Base-by-base conservation (phyloP, 1,140 invertebrate genomes). In the Aradophagus sp. region DNA sequence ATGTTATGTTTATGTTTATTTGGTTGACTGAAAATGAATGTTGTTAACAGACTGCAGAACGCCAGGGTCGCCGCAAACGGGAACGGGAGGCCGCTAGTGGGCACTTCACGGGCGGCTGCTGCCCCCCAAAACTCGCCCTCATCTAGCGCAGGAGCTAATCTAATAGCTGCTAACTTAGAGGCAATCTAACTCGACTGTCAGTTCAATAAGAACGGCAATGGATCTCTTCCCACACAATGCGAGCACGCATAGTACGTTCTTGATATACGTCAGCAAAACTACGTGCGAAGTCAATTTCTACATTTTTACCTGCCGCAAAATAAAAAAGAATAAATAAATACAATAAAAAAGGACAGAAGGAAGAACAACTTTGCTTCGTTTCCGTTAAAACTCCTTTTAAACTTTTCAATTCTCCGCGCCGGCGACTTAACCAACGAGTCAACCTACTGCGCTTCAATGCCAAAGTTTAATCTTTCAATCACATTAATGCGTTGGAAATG, bases 71-170 rank as follows among this genome's bases (percentile, higher is more conserved):
- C 78, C 84, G 84, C 78, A 86, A 86, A 59, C 84, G 84, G 53
- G 84, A 86, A 69, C 84, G 84, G 63, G 84, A 86, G 77, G 81
- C 81, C 35, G 79, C 81, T 44, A 81, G 81, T 58, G 78, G 77
- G 29, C 84, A 84, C 73, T 85, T 85, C 77, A 77, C 81, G 78
- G 79, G 83, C 32, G 84, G 84, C 69, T 86, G 84, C 66, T 86
- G 84, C 38, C 84, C 84, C 45, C 84, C 84, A 77, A 86, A 86
- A 71, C 84, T 86, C 77, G 84, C 84, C 72, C 84, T 86, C 77
- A 86, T 86, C 83, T 86, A 86, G 84, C 84, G 82, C 81, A 85
- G 84, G 82, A 77, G 79, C 76, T 80, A 82, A 79, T 77, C 75
- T 78, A 80, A 82, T 78, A 82, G 80, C 77, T 79, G 81, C 65